Evolutionary conservation across 92 coral and sea anemone species (phyloP).

Genomic region (Epizoanthus stellaris): DNA sequence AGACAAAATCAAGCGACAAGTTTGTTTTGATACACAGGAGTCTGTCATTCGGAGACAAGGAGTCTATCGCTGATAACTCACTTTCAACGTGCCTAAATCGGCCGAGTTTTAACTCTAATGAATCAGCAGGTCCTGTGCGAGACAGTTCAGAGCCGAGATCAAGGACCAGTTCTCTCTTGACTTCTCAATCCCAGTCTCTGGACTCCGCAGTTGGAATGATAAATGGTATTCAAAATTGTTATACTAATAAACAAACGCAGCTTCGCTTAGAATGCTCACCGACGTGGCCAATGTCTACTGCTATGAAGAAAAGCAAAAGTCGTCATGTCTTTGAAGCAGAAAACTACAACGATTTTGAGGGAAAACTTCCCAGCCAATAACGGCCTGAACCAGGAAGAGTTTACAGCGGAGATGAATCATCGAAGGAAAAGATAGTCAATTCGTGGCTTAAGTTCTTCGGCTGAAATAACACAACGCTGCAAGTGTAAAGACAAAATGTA

Average conservation of each 20-base stretch:
- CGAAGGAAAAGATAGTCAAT: conserved; percentile 23
- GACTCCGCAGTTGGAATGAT: background rate
- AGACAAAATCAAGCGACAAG: background rate
- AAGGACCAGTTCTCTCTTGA: background rate
- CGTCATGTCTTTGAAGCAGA: background rate
- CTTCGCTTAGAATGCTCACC: background rate
- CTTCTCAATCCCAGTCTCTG: background rate
- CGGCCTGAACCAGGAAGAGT: background rate
- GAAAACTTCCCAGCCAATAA: background rate
- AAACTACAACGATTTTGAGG: background rate
- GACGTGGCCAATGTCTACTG: background rate
- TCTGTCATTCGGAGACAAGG: background rate
- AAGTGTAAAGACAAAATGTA: too few relatives aligned
- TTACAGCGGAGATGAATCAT: background rate
- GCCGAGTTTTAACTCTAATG: background rate
- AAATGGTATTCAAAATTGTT: background rate
- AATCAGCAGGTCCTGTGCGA: background rate
- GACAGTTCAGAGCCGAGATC: background rate
- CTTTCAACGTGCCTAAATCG: background rate
- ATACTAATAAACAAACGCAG: background rate
- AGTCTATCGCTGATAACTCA: background rate
- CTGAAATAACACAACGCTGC: background rate
- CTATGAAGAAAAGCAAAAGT: background rate
- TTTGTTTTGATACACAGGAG: background rate
- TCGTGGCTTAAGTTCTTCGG: conserved; percentile 35